Evolutionary conservation across 2,888 invertebrate species (phyloP).

Genomic region (Pachydiplax longipennis): DNA sequence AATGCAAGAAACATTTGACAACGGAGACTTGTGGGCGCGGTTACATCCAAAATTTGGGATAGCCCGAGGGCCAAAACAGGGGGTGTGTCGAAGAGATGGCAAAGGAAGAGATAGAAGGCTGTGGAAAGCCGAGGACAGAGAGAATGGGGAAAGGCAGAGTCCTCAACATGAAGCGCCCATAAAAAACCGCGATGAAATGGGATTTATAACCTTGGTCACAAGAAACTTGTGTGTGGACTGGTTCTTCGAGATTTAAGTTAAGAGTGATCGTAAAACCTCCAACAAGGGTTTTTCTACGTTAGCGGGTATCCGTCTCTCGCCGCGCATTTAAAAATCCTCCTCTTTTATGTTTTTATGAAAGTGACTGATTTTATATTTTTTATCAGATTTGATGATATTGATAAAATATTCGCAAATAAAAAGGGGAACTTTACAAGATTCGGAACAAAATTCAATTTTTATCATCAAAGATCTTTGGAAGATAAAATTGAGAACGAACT

Average conservation of each 20-base stretch:
- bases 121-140: background rate
- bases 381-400: background rate
- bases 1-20: background rate
- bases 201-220: background rate
- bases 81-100: background rate
- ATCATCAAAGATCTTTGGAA: too few species aligned
- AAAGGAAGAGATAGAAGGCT: background rate
- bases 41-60: slow-evolving; percentile 2
- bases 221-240: background rate
- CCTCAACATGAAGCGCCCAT: background rate
- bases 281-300: background rate
- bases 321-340: background rate
- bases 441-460: background rate
- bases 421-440: background rate
- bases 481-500: too few species aligned
- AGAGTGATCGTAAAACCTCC: background rate
- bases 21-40: slow-evolving; percentile 14
- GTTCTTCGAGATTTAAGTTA: background rate
- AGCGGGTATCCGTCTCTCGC: background rate
- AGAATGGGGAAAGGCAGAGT: background rate
- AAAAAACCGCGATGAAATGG: slow-evolving; percentile 11
- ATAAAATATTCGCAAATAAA: background rate
- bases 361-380: background rate
- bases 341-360: background rate
- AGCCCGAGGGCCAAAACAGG: background rate